Base-by-base conservation (phyloP, 2,113 vertebrate genomes). In the Nicator chloris region DNA sequence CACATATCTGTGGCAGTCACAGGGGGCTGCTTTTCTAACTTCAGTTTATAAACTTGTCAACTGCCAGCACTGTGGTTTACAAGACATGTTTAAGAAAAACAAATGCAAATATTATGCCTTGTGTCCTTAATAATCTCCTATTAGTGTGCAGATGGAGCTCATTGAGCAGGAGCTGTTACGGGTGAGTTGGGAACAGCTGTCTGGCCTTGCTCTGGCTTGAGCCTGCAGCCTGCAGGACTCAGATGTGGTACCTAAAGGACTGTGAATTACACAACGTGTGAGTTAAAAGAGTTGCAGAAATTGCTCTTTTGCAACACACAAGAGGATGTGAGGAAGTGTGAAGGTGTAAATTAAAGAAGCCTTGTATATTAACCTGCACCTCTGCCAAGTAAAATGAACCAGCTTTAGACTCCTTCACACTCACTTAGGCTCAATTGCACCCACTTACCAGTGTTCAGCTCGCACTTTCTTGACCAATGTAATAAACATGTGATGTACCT, bases 341-440 rank as follows among this genome's bases (percentile, higher is more conserved):
- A 91, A 91, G 47, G 63, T 90, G 90, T 65, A 95, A 93, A 92
- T 93, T 95, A 91, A 94, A 93, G 84, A 86, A 80, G 24, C 20
- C 70, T 89, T n/a, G 50, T 59, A 19, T 79, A 90, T 91, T 92
- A 91, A 92, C 63, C 50, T 91, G 57, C 6, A 28, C 47, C 39
- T 92, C 92, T 77, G 75, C 66, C 82, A 92, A 92, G 59, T 83
- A 70, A 92, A 65, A 76, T 59, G 27, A 90, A 49, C 13, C 61
- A 76, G 27, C n/a, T 81, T 92, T 39, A 78, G 54, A 44, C 13
- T 93, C 47, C 50, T 95, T 95, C 84, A 91, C 66, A 69, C 73
- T 85, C 86, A 75, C 59, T 88, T 44, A 73, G 54, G 66, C 78
- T 92, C 84, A 88, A 3, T 88, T 83, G 88, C 75, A 90, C 79